Evolutionary conservation across 2,888 invertebrate genomes (phyloP).

Genomic region (Congeria kusceri): DNA sequence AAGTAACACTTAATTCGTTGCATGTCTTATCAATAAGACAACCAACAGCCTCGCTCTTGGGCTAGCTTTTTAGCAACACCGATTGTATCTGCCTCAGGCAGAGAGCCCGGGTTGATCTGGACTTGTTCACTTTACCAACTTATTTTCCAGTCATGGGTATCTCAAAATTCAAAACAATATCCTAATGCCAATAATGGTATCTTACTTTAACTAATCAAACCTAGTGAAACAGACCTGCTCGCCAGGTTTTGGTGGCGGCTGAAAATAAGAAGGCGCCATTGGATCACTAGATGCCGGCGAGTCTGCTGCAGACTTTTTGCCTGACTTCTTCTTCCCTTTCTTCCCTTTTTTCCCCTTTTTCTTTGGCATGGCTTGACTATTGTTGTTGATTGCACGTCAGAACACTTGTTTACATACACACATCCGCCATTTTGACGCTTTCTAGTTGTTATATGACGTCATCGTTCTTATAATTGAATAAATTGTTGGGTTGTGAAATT

Average conservation of each 20-base stretch:
- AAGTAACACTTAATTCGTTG: too few relatives aligned
- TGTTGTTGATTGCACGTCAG: slow-evolving; percentile 14
- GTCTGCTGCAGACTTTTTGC: slow-evolving; percentile 46
- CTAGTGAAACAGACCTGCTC: slow-evolving; percentile 70
- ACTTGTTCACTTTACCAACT: too few relatives aligned
- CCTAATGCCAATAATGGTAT: too few relatives aligned
- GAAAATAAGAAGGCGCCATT: slow-evolving; percentile 69
- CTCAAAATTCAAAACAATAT: too few relatives aligned
- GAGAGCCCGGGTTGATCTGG: too few relatives aligned
- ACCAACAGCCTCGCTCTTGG: too few relatives aligned
- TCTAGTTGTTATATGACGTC: slow-evolving; percentile 71
- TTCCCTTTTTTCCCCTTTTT: slow-evolving; percentile 67
- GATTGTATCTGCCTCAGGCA: too few relatives aligned
- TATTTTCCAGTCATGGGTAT: too few relatives aligned
- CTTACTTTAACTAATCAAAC: too few relatives aligned
- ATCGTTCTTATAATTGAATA: neutral
- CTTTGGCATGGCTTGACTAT: slow-evolving; percentile 52
- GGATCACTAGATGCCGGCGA: slow-evolving; percentile 62
- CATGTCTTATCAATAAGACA: too few relatives aligned
- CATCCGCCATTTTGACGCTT: slow-evolving; percentile 72
- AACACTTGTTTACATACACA: slow-evolving; percentile 59
- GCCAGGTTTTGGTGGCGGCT: slow-evolving; percentile 77
- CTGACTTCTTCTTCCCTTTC: slow-evolving; percentile 55
- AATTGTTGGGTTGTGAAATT: too few relatives aligned
- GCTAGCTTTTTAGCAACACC: too few relatives aligned